Conservation (phyloP, 2,113 vertebrate species). For the Myotis lucifugus region DNA sequence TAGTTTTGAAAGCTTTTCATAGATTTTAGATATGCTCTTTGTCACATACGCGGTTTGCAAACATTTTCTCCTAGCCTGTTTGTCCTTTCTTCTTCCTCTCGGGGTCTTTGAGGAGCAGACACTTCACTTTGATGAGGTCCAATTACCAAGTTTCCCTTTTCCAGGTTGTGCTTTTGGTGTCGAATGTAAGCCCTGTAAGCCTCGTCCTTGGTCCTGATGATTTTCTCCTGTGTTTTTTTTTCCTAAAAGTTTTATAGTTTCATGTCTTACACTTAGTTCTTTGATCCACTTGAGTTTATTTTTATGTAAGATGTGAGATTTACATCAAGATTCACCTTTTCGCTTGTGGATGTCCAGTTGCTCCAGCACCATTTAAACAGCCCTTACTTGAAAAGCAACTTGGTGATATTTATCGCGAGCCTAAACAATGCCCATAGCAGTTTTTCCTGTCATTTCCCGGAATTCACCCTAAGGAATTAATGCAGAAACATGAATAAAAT, state of each 20-base stretch:
- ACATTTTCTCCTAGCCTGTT: not conserved
- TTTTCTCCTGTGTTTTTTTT: not conserved
- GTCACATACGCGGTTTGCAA: not conserved
- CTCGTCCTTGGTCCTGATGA: not conserved
- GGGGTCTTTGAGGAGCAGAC: not conserved
- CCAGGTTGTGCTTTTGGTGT: not conserved
- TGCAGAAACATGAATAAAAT: not conserved
- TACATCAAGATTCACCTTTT: not conserved
- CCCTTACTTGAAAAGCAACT: not conserved
- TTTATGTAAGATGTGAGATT: not conserved
- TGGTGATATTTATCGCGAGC: not conserved
- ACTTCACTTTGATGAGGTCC: not conserved
- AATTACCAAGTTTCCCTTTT: slow-evolving; percentile 21
- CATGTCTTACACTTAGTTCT: not conserved
- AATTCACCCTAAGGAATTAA: not conserved
- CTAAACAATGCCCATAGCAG: not conserved
- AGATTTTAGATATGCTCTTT: not conserved
- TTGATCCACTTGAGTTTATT: not conserved
- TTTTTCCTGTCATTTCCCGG: not conserved
- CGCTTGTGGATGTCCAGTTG: not conserved
- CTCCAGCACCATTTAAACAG: not conserved
- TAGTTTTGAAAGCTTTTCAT: slow-evolving; percentile 26
- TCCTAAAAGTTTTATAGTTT: not conserved
- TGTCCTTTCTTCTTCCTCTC: slow-evolving; percentile 25
- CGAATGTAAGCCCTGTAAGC: slow-evolving; percentile 18